A percentile compares a stretch with the other conserved stretches of the same genome.
These are phyloP conservation scores for Sinopyrophorus schimmeli DNA, from an alignment of 2,888 invertebrate species.

Conservation along the genomic window DNA sequence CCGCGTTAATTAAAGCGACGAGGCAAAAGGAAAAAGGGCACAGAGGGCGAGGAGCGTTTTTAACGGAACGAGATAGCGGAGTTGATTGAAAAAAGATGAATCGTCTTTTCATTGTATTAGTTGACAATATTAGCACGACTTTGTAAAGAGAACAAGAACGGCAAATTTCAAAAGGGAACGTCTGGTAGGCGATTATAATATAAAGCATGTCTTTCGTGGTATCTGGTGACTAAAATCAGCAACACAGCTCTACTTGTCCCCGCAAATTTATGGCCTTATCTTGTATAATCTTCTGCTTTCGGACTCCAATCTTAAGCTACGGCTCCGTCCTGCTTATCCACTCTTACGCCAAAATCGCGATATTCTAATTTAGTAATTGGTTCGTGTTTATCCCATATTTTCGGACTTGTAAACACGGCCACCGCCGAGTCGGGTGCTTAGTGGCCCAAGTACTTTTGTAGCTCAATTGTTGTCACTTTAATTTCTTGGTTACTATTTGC, in stretches of 20 bases:
- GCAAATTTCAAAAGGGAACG: conserved; percentile 28
- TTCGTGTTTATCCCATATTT: conserved; percentile 1
- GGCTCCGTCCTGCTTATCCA: conserved; percentile 28
- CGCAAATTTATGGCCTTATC: conserved; percentile 47
- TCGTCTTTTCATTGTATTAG: not conserved
- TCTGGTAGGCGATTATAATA: conserved; percentile 43
- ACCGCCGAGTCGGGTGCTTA: too few relatives aligned
- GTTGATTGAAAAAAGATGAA: conserved; percentile 1
- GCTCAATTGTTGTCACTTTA: too few relatives aligned
- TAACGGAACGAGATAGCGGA: too few relatives aligned
- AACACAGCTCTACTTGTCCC: conserved; percentile 49
- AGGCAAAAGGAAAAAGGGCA: too few relatives aligned
- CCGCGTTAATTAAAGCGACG: too few relatives aligned
- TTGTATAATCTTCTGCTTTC: conserved; percentile 32
- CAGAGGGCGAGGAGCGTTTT: too few relatives aligned
- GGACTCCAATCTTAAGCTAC: conserved; percentile 25
- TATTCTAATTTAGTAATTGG: conserved; percentile 29
- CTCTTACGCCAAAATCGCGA: conserved; percentile 16
- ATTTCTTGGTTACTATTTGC: too few relatives aligned
- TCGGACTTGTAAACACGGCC: too few relatives aligned
- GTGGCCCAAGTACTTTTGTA: too few relatives aligned
- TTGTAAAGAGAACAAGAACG: conserved; percentile 9
- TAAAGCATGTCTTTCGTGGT: conserved; percentile 45
- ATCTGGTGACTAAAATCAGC: conserved; percentile 49
- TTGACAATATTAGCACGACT: conserved; percentile 19